phyloP scores from a whole-genome alignment of 2,888 invertebrate species.

The Ecdyonurus torrentis region DNA sequence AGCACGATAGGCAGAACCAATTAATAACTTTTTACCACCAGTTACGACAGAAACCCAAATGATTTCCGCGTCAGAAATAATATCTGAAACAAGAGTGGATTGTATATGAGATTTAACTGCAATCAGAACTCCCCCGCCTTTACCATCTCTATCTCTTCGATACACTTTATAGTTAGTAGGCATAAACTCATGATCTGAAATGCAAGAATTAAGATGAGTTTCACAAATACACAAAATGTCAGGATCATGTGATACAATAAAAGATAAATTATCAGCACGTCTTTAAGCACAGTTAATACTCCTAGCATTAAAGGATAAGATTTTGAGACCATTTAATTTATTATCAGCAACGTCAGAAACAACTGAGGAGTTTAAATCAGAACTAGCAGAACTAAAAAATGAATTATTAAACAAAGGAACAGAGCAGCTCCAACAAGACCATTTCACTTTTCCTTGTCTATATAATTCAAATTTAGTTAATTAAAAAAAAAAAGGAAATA shows the following conservation, averaged over 20 bases:
- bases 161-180: background rate
- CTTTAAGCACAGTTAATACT: background rate
- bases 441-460: background rate
- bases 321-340: background rate
- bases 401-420: background rate
- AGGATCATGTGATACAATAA: background rate
- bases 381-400: background rate
- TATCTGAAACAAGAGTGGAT: background rate
- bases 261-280: background rate
- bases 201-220: background rate
- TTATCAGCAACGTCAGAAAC: background rate
- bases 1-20: background rate
- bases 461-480: no score
- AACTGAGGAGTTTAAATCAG: background rate
- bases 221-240: background rate
- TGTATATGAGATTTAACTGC: background rate
- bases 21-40: background rate
- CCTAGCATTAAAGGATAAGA: background rate
- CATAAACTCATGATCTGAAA: background rate
- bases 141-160: background rate
- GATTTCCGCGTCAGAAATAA: background rate
- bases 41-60: background rate
- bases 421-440: background rate
- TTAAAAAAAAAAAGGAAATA: no score
- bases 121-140: background rate